Conservation (phyloP, 2,113 vertebrate species). For the Tyto alba region DNA sequence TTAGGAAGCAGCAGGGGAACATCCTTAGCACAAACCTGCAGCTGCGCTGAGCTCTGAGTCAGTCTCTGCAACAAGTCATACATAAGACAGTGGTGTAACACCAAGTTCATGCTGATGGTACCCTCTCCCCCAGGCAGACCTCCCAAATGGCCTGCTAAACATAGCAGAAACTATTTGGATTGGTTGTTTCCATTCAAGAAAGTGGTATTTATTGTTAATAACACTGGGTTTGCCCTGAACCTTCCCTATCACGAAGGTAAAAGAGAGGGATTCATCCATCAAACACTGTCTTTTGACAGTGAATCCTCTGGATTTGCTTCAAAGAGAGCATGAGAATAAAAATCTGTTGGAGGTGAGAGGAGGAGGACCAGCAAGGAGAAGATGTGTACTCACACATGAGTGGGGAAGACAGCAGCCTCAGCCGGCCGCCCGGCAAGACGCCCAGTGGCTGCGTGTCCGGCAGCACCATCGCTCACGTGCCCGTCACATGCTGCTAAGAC, state of each 20-base stretch:
- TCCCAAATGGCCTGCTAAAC: neutral
- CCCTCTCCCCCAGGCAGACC: neutral
- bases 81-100: neutral
- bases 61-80: neutral
- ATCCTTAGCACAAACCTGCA: neutral
- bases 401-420: neutral
- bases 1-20: neutral
- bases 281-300: neutral
- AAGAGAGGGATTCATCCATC: neutral
- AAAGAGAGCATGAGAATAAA: neutral
- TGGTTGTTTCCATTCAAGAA: neutral
- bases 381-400: neutral
- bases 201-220: neutral
- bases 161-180: neutral
- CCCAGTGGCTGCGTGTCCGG: accelerated
- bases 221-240: accelerated
- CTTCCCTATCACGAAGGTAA: neutral
- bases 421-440: accelerated
- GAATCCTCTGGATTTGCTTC: neutral
- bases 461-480: accelerated
- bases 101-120: neutral
- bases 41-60: accelerated
- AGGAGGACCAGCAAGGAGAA: neutral
- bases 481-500: neutral
- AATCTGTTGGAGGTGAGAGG: neutral